phyloP scores from a whole-genome alignment of 2,113 vertebrate genomes.

The Saimiri boliviensis region DNA sequence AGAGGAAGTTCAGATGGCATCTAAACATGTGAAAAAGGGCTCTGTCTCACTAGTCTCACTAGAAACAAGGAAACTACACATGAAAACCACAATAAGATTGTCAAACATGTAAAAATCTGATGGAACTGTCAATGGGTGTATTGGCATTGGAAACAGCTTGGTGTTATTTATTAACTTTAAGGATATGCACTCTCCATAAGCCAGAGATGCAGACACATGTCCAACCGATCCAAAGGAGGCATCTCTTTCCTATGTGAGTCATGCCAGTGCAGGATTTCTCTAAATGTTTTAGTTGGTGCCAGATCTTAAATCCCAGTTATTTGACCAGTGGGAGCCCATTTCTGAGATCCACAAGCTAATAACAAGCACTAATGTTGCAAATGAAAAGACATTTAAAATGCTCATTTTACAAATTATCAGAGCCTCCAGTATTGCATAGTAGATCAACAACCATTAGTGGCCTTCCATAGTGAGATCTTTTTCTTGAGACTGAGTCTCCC shows the following conservation, averaged over 20 bases:
- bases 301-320: neutral
- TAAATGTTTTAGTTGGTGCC: neutral
- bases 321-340: neutral
- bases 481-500: too few relatives aligned
- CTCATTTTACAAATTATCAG: neutral
- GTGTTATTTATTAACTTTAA: neutral
- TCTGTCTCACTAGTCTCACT: neutral
- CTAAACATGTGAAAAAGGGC: neutral
- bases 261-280: neutral
- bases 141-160: neutral
- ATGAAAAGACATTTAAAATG: neutral
- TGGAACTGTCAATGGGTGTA: neutral
- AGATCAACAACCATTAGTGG: neutral
- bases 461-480: neutral
- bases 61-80: neutral
- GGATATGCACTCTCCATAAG: neutral
- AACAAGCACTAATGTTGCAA: neutral
- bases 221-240: neutral
- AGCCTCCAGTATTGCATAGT: neutral
- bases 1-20: neutral
- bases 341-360: neutral
- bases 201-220: neutral
- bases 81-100: neutral
- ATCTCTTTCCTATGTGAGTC: neutral
- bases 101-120: neutral